Base-by-base conservation (phyloP, 2,797 vertebrate species). In the Poecilia wingei region DNA sequence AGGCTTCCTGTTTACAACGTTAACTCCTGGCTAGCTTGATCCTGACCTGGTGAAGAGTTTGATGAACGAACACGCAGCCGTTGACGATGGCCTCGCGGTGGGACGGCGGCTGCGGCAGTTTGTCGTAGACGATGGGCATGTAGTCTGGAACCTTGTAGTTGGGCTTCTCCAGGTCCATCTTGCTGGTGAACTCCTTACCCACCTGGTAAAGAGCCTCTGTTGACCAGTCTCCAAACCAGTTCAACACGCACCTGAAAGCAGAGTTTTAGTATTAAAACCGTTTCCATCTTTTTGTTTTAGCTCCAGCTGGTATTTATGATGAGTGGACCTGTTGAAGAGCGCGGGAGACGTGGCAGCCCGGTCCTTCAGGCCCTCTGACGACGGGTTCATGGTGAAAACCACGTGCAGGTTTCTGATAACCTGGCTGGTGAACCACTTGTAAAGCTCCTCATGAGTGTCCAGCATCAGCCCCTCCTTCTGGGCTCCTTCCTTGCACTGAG, bases 221-320 rank as follows among this genome's bases (percentile, higher is more conserved):
- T 82, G 98, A 99, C 98, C 98, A 99, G 91, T 99, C 98, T 76
- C 98, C 98, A 94, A 99, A 99, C 98, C 98, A 99, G 88, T 99
- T 99, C 93, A 99, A 86, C 89, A 99, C 98, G 88, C 98, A 99
- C 84, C 98, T 99, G 88, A 80, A 16, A 68, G 0, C 25, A 70
- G 68, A 14, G n/a, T 28, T 28, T 28, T 16, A 8, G 7, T 0
- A 14, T 70, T 18, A 36, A 70, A 5, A 18, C 12, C 12, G 1
- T 16, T 46, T 45, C 13, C 7, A 16, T 45, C 41, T 31, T 59
- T 13, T 16, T 3, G 4, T 6, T 59, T 59, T 16, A 16, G 28
- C 10, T 68, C 22, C 25, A 45, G 10, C 68, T 16, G 41, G 68
- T 28, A 4, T 45, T 70, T 6, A 64, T 4, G 33, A 10, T 25